Percentiles rank a stretch among this genome's conserved stretches.
phyloP scores from a whole-genome alignment of 2,888 invertebrate species.

The Brenthis hecate region DNA sequence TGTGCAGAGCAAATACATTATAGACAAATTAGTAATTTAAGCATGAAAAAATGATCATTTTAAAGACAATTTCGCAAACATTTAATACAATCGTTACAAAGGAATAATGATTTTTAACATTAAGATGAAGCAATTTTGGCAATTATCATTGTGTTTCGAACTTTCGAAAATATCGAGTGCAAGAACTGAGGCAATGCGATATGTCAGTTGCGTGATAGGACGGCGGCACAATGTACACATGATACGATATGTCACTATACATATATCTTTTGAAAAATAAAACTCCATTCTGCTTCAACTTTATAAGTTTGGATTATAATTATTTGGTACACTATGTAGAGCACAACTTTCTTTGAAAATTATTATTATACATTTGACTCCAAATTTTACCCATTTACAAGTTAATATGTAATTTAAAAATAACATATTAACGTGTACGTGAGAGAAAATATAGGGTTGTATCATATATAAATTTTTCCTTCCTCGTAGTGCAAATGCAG shows the following conservation, averaged over 20 bases:
- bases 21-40: too few species aligned
- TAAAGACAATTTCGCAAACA: neutral
- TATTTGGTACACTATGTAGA: constrained; percentile 21
- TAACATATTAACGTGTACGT: neutral
- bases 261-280: constrained; percentile 49
- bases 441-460: neutral
- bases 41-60: neutral
- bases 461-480: neutral
- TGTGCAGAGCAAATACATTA: neutral
- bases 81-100: neutral
- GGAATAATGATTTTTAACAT: neutral
- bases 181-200: constrained; percentile 51
- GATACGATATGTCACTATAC: constrained; percentile 51
- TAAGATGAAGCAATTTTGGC: constrained; percentile 9
- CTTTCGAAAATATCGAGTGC: neutral
- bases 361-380: neutral
- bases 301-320: constrained; percentile 36
- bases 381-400: too few species aligned
- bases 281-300: constrained; percentile 39
- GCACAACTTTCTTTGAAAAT: neutral
- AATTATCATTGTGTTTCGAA: neutral
- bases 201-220: constrained; percentile 71
- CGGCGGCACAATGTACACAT: constrained; percentile 56
- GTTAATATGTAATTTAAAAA: neutral
- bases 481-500: neutral